Evolutionary conservation across 2,888 invertebrate species (phyloP).

Genomic region (Agrotis clavis): DNA sequence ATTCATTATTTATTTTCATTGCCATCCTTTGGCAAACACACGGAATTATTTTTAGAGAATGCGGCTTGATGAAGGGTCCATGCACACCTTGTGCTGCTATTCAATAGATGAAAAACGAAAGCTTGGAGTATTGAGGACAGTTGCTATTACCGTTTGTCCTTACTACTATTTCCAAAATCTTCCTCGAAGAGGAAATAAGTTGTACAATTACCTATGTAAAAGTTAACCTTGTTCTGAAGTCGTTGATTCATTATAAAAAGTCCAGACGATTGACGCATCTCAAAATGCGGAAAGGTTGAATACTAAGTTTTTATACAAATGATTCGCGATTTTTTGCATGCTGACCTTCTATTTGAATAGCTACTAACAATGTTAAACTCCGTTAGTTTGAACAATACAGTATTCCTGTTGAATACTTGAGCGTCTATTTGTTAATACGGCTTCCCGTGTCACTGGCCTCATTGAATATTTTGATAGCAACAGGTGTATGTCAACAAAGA

Average conservation of each 20-base stretch:
- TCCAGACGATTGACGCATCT: neutral
- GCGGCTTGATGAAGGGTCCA: too few species aligned
- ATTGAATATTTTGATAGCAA: slow-evolving; percentile 6
- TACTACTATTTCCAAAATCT: neutral
- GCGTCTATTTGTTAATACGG: slow-evolving; percentile 4
- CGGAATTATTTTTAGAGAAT: too few species aligned
- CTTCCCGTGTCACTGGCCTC: slow-evolving; percentile 23
- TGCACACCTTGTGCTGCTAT: neutral
- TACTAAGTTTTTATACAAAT: slow-evolving; percentile 8
- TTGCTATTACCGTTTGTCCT: neutral
- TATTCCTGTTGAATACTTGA: slow-evolving; percentile 22
- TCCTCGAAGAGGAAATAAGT: neutral
- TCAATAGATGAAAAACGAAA: neutral
- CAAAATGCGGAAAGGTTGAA: slow-evolving; percentile 3
- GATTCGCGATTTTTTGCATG: neutral
- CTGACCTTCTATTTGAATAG: slow-evolving; percentile 36
- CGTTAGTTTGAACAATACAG: slow-evolving; percentile 26
- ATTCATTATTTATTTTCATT: too few species aligned
- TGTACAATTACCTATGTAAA: neutral
- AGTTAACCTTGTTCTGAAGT: neutral
- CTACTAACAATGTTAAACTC: slow-evolving; percentile 15
- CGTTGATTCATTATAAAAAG: neutral
- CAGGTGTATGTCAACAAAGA: neutral
- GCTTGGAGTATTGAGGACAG: neutral
- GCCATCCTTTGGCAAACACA: too few species aligned